These are phyloP conservation scores for Saturnia pavonia DNA, from an alignment of 2,888 invertebrate genomes.

Conservation along the genomic window DNA sequence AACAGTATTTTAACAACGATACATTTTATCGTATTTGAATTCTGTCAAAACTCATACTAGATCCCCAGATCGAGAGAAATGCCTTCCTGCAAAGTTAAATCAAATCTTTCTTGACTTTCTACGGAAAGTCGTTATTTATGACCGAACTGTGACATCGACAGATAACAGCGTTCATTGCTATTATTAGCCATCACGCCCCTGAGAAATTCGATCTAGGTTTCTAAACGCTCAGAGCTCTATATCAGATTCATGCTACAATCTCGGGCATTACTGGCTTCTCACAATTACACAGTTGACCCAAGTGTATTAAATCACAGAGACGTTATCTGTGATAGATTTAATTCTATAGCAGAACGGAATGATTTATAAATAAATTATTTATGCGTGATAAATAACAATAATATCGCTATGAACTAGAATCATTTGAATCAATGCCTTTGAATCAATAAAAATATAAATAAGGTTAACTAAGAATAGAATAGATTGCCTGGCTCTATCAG, in stretches of 20 bases:
- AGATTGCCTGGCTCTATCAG: neutral
- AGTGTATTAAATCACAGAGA: constrained; percentile 2
- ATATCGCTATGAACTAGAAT: neutral
- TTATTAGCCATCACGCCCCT: constrained; percentile 55
- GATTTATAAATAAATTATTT: constrained; percentile 13
- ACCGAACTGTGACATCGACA: constrained; percentile 9
- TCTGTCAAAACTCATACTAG: neutral
- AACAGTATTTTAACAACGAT: neutral
- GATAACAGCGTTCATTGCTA: constrained; percentile 33
- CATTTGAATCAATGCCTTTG: neutral
- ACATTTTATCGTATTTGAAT: neutral
- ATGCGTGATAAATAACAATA: constrained; percentile 6
- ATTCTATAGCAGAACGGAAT: neutral
- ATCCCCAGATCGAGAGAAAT: neutral
- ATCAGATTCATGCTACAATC: constrained; percentile 26
- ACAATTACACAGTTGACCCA: constrained; percentile 10
- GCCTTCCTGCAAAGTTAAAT: neutral
- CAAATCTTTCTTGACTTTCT: neutral
- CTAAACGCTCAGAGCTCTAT: constrained; percentile 53
- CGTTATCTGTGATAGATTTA: neutral
- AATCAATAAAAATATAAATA: constrained; percentile 2
- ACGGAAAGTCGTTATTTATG: constrained; percentile 10
- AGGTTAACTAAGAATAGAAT: neutral
- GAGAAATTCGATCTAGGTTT: constrained; percentile 64
- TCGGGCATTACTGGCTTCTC: constrained; percentile 18